Base-by-base conservation (phyloP, 2,888 invertebrate species). In the Eilema caniola region DNA sequence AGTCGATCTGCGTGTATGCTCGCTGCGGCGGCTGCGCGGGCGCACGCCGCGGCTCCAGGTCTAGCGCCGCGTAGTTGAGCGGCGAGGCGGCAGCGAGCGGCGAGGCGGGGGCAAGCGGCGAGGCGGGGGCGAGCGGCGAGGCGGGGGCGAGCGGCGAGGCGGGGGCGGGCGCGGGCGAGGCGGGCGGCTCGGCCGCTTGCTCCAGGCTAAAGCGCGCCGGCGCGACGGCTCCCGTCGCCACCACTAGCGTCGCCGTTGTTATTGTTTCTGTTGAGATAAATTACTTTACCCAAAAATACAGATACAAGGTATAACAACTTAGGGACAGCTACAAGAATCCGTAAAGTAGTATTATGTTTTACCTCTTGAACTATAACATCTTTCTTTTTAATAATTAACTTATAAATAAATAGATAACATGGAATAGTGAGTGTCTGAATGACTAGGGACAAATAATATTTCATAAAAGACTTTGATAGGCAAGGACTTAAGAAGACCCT, bases 1-100 rank as follows among this genome's bases (percentile, higher is more conserved):
- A 98, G 95, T 98, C 98, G 75, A 98, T 98, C 94, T 97, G 97
- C 76, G 98, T 98, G 92, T 98, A 98, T 59, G 96, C 96, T 85
- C 97, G 96, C 72, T 93, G 91, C 62, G 95, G 86, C 28, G 93
- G 85, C 31, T 95, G 92, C 57, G 95, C 77, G 82, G 79, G 83
- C 76, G 86, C 85, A 57, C 86, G 87, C 11, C 89, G 88, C 80
- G 91, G 92, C 87, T 94, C 93, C 79, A 94, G 88, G 87, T 94
- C 94, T 66, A 94, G 89, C 75, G 95, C 90, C 37, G 95, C 95
- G 91, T 95, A 95, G 89, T 94, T 63, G 67, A 72, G 75, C 56
- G 62, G 65, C 41, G 66, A 70, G 70, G 47, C 37, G 63, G 63
- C 63, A 68, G 60, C 56, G 31, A 62, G 96, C 96, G 85, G 97